Evolutionary conservation across 2,797 vertebrate species (phyloP).

Genomic region (Bryconaethiops microstoma): DNA sequence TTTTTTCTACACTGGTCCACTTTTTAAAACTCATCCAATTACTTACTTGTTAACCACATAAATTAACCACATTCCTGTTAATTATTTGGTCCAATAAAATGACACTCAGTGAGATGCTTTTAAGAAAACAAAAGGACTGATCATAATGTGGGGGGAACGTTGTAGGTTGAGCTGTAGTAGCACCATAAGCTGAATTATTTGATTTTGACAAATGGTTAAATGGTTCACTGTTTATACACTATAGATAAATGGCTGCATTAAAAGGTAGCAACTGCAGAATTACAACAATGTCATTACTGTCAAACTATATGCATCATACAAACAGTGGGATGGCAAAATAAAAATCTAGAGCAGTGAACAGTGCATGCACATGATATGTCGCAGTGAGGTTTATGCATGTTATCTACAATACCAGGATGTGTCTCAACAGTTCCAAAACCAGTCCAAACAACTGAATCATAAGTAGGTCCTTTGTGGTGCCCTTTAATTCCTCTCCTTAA

Average conservation of each 20-base stretch:
- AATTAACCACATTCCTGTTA: conserved; percentile 16
- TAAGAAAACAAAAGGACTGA: not conserved
- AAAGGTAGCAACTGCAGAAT: not conserved
- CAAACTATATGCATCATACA: not conserved
- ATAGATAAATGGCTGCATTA: too few species aligned
- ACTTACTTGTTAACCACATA: not conserved
- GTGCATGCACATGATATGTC: conserved; percentile 47
- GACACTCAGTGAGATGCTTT: not conserved
- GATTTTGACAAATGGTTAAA: not conserved
- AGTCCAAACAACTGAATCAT: conserved; percentile 26
- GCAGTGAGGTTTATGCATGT: conserved; percentile 46
- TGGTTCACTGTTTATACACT: not conserved
- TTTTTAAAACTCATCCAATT: conserved; percentile 19
- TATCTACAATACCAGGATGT: conserved; percentile 13
- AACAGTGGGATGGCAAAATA: not conserved
- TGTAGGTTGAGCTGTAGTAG: not conserved
- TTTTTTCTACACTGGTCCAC: conserved; percentile 34
- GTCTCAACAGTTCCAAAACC: conserved; percentile 23
- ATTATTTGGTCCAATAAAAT: conserved; percentile 24
- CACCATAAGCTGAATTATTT: not conserved
- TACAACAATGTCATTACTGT: conserved; percentile 20
- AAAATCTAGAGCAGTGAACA: conserved; percentile 17
- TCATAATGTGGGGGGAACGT: conserved; percentile 8
- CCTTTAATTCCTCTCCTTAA: conserved; percentile 44
- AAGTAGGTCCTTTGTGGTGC: conserved; percentile 12